Percentiles rank a stretch among this genome's conserved stretches.
Evolutionary conservation across 2,888 invertebrate species (phyloP).

Genomic region (Theodoxus fluviatilis): DNA sequence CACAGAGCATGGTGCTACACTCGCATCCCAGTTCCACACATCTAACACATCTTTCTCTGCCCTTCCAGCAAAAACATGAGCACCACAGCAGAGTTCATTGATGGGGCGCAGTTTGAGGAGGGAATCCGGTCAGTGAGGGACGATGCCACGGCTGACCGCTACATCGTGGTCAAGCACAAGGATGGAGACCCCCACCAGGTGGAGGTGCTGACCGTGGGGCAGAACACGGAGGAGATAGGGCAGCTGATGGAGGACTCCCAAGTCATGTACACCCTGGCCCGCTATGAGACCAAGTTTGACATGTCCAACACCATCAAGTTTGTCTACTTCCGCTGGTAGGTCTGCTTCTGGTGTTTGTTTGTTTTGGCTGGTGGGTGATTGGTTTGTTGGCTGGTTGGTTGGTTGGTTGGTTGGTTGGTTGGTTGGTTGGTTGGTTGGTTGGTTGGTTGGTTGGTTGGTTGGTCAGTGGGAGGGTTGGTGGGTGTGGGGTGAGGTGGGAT

Average conservation of each 20-base stretch:
- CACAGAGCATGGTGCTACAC: no score
- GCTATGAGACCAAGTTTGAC: constrained; percentile 58
- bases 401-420: no score
- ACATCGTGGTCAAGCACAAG: constrained; percentile 54
- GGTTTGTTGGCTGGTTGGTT: no score
- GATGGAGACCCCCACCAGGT: constrained; percentile 56
- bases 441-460: no score
- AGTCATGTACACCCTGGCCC: constrained; percentile 57
- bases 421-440: no score
- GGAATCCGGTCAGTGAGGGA: constrained; percentile 52
- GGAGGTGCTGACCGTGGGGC: constrained; percentile 42
- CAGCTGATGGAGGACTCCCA: constrained; percentile 41
- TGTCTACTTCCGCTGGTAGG: constrained; percentile 63
- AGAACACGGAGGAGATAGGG: constrained; percentile 42
- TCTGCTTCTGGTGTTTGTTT: neutral
- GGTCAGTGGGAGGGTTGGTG: no score
- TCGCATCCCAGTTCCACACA: no score
- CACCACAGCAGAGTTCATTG: constrained; percentile 48
- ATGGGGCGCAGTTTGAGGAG: constrained; percentile 43
- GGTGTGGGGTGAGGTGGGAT: no score
- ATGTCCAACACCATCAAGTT: constrained; percentile 63
- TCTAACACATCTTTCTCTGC: neutral
- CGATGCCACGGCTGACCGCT: constrained; percentile 40
- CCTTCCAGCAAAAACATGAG: constrained; percentile 47
- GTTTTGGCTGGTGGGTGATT: neutral